These are phyloP conservation scores for Hippasteria phrygiana DNA, from an alignment of 53 echinoderm and acorn worm species.

Conservation along the genomic window DNA sequence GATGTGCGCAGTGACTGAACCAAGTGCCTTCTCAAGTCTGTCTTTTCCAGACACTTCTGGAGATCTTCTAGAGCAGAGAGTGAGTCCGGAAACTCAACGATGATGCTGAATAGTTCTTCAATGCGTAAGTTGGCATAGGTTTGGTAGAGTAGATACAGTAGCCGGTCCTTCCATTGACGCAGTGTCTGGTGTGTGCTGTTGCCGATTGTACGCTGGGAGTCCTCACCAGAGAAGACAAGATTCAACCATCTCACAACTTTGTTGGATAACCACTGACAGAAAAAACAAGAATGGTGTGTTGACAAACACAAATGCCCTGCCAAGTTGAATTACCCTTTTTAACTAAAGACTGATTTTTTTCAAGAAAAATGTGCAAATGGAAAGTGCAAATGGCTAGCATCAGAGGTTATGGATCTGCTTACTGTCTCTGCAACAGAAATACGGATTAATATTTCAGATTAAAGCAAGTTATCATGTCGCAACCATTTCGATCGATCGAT, in stretches of 20 bases:
- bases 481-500: too few species aligned
- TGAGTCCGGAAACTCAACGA: constrained; percentile 96
- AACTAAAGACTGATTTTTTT: too few species aligned
- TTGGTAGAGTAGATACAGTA: constrained; percentile 94
- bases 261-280: constrained; percentile 93
- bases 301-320: too few species aligned
- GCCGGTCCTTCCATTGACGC: constrained; percentile 91
- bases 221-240: constrained; percentile 82
- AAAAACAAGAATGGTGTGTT: too few species aligned
- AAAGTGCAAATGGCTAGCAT: too few species aligned
- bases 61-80: constrained; percentile 91
- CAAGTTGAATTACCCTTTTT: too few species aligned
- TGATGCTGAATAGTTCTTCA: constrained; percentile 97
- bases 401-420: too few species aligned
- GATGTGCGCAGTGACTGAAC: constrained; percentile 87
- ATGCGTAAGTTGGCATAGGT: constrained; percentile 92
- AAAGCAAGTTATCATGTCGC: too few species aligned
- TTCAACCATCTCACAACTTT: constrained; percentile 95
- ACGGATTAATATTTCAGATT: too few species aligned
- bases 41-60: constrained; percentile 93
- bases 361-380: too few species aligned
- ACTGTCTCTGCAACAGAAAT: too few species aligned
- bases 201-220: constrained; percentile 70
- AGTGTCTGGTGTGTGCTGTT: constrained; percentile 65
- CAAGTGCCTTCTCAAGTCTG: constrained; percentile 84